Evolutionary conservation across 1,140 invertebrate genomes (phyloP).

Genomic region (Leptinotarsa lineolata): DNA sequence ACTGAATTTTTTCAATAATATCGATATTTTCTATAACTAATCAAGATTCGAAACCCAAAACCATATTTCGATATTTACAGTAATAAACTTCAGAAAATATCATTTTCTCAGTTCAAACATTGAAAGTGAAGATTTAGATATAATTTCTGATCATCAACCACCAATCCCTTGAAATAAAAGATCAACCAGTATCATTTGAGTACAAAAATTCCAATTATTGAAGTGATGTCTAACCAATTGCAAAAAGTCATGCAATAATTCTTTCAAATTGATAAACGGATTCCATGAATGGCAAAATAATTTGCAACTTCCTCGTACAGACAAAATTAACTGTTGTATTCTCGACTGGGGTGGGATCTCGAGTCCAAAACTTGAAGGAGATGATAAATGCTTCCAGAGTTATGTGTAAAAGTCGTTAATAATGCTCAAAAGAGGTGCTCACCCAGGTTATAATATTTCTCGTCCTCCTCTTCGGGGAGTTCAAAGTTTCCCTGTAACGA

Average conservation of each 20-base stretch:
- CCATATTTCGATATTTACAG: too few species aligned
- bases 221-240: too few species aligned
- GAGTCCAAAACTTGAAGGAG: constrained; percentile 21
- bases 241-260: background rate
- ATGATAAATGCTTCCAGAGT: constrained; percentile 54
- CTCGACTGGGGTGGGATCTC: constrained; percentile 1
- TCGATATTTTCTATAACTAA: too few species aligned
- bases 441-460: constrained; percentile 55
- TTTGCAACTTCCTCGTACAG: background rate
- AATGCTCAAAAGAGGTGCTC: constrained; percentile 54
- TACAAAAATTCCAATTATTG: too few species aligned
- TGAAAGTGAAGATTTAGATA: too few species aligned
- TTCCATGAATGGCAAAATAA: background rate
- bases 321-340: constrained; percentile 15
- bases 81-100: too few species aligned
- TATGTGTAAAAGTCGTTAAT: constrained; percentile 57
- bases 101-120: too few species aligned
- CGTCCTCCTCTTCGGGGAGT: constrained; percentile 49
- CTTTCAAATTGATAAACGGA: background rate
- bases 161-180: too few species aligned
- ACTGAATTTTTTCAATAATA: too few species aligned
- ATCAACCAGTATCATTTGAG: too few species aligned
- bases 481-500: constrained; percentile 51
- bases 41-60: too few species aligned
- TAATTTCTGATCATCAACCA: too few species aligned